These are phyloP conservation scores for Heliconius hermathena DNA, from an alignment of 1,140 invertebrate genomes.

Conservation along the genomic window DNA sequence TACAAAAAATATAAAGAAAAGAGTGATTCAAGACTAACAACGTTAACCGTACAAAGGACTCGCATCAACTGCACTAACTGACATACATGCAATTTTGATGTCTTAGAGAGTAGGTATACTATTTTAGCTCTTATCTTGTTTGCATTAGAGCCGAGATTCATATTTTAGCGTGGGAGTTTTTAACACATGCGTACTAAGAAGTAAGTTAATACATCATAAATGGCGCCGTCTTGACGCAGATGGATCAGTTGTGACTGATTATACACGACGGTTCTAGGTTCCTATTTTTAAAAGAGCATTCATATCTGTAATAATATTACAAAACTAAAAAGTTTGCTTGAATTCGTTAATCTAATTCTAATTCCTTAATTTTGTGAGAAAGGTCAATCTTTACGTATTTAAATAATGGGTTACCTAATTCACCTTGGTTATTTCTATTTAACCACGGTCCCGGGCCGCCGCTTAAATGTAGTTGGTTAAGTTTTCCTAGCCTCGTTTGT, in stretches of 20 bases:
- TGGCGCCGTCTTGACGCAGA: background rate
- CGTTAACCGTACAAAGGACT: background rate
- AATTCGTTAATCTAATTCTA: no score
- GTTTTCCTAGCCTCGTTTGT: no score
- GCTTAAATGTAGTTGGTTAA: no score
- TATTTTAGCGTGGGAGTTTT: background rate
- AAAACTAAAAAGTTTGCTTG: no score
- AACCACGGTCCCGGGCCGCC: no score
- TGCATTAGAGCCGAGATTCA: background rate
- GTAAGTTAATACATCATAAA: background rate
- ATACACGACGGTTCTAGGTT: background rate
- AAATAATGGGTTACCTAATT: no score
- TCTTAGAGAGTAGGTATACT: background rate
- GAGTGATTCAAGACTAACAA: background rate
- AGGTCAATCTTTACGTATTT: no score
- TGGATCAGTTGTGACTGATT: background rate
- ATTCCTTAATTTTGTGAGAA: no score
- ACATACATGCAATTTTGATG: background rate
- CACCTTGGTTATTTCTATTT: no score
- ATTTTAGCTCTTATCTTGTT: background rate
- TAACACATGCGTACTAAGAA: slow-evolving; percentile 9
- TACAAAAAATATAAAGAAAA: background rate
- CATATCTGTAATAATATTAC: no score
- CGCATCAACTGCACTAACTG: background rate
- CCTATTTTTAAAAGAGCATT: no score